Conservation (phyloP, 2,797 vertebrate genomes). For the Echeneis naucrates region DNA sequence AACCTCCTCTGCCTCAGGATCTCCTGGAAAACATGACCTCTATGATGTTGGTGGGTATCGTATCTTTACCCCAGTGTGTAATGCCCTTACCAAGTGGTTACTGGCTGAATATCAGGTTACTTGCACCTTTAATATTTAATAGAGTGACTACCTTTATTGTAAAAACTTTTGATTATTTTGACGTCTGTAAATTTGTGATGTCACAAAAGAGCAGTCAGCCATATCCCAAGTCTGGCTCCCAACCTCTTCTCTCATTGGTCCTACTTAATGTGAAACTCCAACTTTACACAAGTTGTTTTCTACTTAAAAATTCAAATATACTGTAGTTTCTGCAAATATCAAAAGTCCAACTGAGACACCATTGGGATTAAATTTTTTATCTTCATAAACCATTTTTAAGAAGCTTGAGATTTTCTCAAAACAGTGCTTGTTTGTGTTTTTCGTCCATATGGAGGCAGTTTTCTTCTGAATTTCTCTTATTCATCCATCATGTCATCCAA, state of each 20-base stretch:
- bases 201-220: too few relatives aligned
- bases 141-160: too few relatives aligned
- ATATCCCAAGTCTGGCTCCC: too few relatives aligned
- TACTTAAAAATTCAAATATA: too few relatives aligned
- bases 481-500: background rate
- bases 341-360: too few relatives aligned
- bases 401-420: background rate
- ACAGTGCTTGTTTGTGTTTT: background rate
- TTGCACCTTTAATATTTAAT: background rate
- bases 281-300: too few relatives aligned
- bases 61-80: constrained; percentile 1
- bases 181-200: too few relatives aligned
- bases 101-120: background rate
- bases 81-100: background rate
- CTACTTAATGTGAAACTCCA: too few relatives aligned
- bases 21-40: constrained; percentile 77
- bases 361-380: background rate
- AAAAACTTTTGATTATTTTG: too few relatives aligned
- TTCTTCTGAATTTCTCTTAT: background rate
- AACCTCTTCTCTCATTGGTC: too few relatives aligned
- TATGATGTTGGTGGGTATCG: constrained; percentile 76
- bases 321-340: too few relatives aligned
- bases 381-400: background rate
- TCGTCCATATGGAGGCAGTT: background rate
- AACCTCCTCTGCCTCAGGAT: constrained; percentile 73